These are phyloP conservation scores for Gopherus evgoodei DNA, from an alignment of 2,113 vertebrate genomes.

Conservation along the genomic window DNA sequence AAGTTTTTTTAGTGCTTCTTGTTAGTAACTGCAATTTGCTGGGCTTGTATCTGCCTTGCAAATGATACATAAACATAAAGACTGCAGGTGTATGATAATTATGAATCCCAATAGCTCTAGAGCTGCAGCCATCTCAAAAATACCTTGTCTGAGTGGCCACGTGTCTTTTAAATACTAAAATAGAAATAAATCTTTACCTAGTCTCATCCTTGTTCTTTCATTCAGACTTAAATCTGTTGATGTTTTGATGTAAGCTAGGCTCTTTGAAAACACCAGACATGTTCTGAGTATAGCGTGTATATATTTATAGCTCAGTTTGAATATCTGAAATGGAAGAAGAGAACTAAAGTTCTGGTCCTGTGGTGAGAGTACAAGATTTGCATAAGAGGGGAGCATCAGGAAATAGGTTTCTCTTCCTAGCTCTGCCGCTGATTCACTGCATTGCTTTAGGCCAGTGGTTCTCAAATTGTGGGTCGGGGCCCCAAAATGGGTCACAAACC, in stretches of 20 bases:
- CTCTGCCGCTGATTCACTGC: not conserved
- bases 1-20: slow-evolving; percentile 39
- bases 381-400: not conserved
- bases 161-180: slow-evolving; percentile 24
- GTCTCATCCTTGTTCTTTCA: slow-evolving; percentile 28
- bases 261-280: slow-evolving; percentile 17
- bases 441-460: not conserved
- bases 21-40: slow-evolving; percentile 41
- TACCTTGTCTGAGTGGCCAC: slow-evolving; percentile 28
- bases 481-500: too few species aligned
- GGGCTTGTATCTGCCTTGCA: not conserved
- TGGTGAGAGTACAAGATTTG: not conserved
- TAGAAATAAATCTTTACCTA: not conserved
- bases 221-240: not conserved
- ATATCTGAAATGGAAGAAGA: not conserved
- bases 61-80: not conserved
- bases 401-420: not conserved
- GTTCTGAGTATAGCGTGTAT: not conserved
- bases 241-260: not conserved
- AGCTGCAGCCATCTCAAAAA: slow-evolving; percentile 31
- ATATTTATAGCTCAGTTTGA: not conserved
- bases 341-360: not conserved
- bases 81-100: slow-evolving; percentile 33
- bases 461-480: accelerated
- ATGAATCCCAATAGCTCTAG: slow-evolving; percentile 24